Percentiles rank a stretch among this genome's conserved stretches.
Conservation (phyloP, 1,140 invertebrate species). For the Drosophila sturtevanti region DNA sequence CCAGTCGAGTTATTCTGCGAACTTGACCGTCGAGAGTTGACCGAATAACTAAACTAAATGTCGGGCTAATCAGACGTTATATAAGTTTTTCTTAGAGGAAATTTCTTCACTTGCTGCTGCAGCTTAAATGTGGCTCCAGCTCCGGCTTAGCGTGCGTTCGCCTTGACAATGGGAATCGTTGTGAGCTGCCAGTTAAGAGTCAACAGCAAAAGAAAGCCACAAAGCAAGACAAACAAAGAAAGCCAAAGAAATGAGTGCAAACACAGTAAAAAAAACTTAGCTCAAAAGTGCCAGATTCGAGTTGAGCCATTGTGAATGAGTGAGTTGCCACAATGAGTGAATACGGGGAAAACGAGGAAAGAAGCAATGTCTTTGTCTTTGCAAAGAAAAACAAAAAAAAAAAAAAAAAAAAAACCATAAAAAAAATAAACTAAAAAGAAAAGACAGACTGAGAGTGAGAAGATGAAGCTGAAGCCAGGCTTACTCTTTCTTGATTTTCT, state of each 20-base stretch:
- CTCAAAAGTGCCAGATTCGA: constrained; percentile 46
- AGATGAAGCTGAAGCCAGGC: not conserved
- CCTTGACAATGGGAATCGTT: constrained; percentile 82
- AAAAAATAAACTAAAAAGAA: not conserved
- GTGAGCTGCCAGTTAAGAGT: constrained; percentile 57
- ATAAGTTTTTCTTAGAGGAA: constrained; percentile 76
- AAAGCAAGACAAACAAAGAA: constrained; percentile 54
- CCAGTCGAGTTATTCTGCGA: constrained; percentile 69
- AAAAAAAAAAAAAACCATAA: not conserved
- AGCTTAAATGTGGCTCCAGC: constrained; percentile 44
- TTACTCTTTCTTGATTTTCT: not conserved
- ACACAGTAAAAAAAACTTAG: constrained; percentile 37
- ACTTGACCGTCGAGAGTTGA: constrained; percentile 82
- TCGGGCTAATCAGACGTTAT: constrained; percentile 80
- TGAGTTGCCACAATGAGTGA: constrained; percentile 41
- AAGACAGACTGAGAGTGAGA: not conserved
- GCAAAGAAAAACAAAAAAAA: not conserved
- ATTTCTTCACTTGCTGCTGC: constrained; percentile 59
- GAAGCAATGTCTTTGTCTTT: constrained; percentile 15
- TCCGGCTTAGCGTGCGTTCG: constrained; percentile 72
- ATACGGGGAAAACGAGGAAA: constrained; percentile 23
- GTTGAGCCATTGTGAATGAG: constrained; percentile 29
- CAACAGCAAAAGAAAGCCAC: constrained; percentile 61
- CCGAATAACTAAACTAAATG: constrained; percentile 82
- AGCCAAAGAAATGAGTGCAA: constrained; percentile 71